Evolutionary conservation across 2,888 invertebrate species (phyloP), one percentile per base, ranked within the genome.

Genomic region (Amphipoea lucens): DNA sequence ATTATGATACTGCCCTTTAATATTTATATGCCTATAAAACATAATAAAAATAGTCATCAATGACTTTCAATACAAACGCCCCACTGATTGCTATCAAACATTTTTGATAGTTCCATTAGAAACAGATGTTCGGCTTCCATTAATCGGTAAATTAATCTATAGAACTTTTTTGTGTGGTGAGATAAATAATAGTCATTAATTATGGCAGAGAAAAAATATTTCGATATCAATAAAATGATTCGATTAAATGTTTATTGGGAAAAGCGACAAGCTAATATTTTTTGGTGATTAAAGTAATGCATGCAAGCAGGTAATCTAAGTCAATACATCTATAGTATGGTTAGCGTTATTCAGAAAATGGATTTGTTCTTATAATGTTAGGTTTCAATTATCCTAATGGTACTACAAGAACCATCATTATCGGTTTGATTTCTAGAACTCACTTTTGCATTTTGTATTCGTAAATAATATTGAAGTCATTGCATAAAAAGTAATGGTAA

Each of bases 111-210:
- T 89, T 93, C 92, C 92, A 94, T 94, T 92, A 93, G 79, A 86
- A 92, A 90, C 94, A 95, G 93, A 94, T 95, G 94, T 92, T 92
- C 85, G 77, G 87, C 82, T 86, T 85, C 90, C 84, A 92, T 93
- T 93, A 92, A 94, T 92, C 90, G 91, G 89, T 86, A 89, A 88
- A 91, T 93, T 90, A 93, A 94, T 90, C 90, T 91, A 86, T 79
- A 83, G 66, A 86, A 71, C 76, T 83, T 88, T 88, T 62, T 87
- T 86, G 60, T 85, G 81, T 81, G 79, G 81, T 76, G 78, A 72
- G 82, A 81, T 82, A 81, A 83, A 87, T 83, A 82, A 88, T 83
- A 88, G 77, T 65, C 69, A 83, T 84, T 80, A 81, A 76, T 79
- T 66, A 67, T 29, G 76, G 29, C 17, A 69, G 36, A 70, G n/a